Percentiles rank a stretch among this genome's conserved stretches.
Conservation (phyloP, 35 echinoderm and acorn worm genomes). For the Heliocidaris erythrogramma region DNA sequence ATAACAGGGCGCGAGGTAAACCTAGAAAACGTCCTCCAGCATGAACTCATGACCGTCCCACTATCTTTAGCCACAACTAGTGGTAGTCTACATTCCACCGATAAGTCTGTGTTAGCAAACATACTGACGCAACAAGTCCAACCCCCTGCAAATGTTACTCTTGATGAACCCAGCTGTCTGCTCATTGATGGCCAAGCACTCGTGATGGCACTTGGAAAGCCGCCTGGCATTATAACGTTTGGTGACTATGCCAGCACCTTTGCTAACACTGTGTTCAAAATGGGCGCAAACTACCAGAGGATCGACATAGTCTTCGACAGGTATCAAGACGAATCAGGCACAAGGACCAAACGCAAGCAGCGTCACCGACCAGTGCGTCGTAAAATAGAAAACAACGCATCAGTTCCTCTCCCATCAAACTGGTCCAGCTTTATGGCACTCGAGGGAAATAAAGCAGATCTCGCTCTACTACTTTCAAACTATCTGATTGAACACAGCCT, state of each 20-base stretch:
- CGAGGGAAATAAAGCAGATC: no score
- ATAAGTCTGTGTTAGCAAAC: conserved; percentile 30
- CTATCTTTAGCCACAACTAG: no score
- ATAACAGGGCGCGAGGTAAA: no score
- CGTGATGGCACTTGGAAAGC: conserved; percentile 19
- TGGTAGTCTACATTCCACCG: background rate
- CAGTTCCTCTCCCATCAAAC: conserved; percentile 55
- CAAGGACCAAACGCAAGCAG: conserved; percentile 46
- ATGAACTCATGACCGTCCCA: no score
- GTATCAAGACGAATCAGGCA: conserved; percentile 53
- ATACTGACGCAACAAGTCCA: conserved; percentile 13
- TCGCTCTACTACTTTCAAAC: no score
- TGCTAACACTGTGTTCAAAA: conserved; percentile 42
- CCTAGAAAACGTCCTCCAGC: no score
- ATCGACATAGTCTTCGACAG: conserved; percentile 69
- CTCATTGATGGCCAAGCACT: conserved; percentile 53
- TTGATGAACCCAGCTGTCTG: conserved; percentile 20
- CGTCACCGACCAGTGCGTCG: conserved; percentile 44
- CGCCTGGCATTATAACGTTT: conserved; percentile 16
- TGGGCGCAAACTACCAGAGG: conserved; percentile 42
- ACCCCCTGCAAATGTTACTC: conserved; percentile 53
- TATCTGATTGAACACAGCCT: no score
- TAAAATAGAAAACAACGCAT: conserved; percentile 48
- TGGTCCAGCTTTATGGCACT: no score
- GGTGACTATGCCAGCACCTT: conserved; percentile 29